phyloP scores from a whole-genome alignment of 2,113 vertebrate species.

The Lichenostomus cassidix region DNA sequence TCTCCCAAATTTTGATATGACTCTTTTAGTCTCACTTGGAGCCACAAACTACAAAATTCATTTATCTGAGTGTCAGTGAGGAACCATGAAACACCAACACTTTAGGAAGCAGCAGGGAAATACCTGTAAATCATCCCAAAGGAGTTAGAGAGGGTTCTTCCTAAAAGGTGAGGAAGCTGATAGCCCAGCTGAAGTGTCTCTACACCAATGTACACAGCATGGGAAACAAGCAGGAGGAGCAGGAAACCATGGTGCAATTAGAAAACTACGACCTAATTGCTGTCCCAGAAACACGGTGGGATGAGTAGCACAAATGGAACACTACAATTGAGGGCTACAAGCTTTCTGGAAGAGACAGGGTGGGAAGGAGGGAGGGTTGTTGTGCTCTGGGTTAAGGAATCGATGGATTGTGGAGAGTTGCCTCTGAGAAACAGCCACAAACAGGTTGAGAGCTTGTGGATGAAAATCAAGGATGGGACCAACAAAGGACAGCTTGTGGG shows the following conservation, averaged over 20 bases:
- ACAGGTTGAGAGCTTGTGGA: neutral
- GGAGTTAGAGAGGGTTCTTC: neutral
- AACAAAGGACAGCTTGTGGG: neutral
- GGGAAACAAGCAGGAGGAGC: neutral
- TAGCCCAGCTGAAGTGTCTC: neutral
- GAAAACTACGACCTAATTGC: neutral
- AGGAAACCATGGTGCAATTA: neutral
- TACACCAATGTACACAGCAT: neutral
- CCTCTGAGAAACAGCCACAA: neutral
- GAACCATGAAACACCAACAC: neutral
- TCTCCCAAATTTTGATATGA: neutral
- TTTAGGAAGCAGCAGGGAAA: neutral
- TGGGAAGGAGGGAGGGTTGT: neutral
- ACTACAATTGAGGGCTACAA: neutral
- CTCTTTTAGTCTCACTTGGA: neutral
- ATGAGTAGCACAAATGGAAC: neutral
- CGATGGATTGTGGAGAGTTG: neutral
- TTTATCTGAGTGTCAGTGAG: neutral
- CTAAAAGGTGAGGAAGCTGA: neutral
- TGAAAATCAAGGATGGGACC: neutral
- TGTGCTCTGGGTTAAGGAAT: neutral
- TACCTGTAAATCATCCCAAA: neutral
- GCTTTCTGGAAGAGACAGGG: neutral
- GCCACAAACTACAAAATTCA: neutral
- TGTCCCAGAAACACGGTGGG: neutral